Percentiles rank a stretch among this genome's conserved stretches.
Conservation (phyloP, 1,140 invertebrate genomes). For the Amyelois transitella region DNA sequence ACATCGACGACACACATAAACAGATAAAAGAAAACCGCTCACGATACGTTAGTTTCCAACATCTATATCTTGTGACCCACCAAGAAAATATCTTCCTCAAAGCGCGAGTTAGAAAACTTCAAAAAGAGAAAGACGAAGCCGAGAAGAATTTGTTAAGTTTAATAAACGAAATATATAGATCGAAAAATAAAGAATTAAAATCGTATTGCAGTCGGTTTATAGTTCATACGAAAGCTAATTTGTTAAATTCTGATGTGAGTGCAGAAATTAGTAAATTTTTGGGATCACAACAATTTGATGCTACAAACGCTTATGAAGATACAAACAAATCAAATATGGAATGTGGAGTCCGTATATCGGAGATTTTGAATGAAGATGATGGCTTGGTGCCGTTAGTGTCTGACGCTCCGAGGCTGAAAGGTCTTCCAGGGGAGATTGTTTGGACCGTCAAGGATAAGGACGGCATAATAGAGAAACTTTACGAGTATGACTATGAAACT, state of each 20-base stretch:
- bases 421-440: slow-evolving; percentile 45
- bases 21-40: slow-evolving; percentile 45
- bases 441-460: slow-evolving; percentile 61
- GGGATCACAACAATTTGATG: slow-evolving; percentile 14
- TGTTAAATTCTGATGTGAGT: slow-evolving; percentile 43
- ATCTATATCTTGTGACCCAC: slow-evolving; percentile 45
- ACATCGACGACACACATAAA: slow-evolving; percentile 42
- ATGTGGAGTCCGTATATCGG: slow-evolving; percentile 8
- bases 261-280: slow-evolving; percentile 48
- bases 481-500: slow-evolving; percentile 44
- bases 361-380: slow-evolving; percentile 21
- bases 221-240: slow-evolving; percentile 41
- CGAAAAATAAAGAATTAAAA: slow-evolving; percentile 47
- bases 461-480: slow-evolving; percentile 58
- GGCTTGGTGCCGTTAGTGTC: slow-evolving; percentile 18
- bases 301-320: neutral
- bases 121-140: slow-evolving; percentile 40
- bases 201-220: slow-evolving; percentile 48
- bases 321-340: neutral
- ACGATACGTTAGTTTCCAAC: slow-evolving; percentile 45
- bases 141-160: slow-evolving; percentile 45
- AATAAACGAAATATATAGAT: slow-evolving; percentile 46
- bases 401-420: slow-evolving; percentile 37
- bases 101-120: slow-evolving; percentile 37
- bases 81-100: slow-evolving; percentile 58